Conservation (phyloP, 1,140 invertebrate genomes). For the Epicauta chinensis region DNA sequence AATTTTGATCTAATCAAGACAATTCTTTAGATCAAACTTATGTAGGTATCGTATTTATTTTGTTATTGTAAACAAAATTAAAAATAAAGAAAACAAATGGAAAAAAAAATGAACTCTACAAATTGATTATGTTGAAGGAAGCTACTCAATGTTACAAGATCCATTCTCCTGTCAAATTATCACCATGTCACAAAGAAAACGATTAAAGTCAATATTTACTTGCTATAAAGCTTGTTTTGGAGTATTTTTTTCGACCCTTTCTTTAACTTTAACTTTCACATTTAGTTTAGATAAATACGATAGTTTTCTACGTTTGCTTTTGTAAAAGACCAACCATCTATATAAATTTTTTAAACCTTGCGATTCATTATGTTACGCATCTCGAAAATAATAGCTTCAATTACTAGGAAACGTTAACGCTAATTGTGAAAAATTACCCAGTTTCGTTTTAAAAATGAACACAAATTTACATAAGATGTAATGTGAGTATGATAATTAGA, state of each 20-base stretch:
- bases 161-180: conserved; percentile 17
- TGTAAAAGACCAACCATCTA: conserved; percentile 5
- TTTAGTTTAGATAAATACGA: conserved; percentile 14
- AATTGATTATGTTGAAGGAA: conserved; percentile 14
- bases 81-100: too few relatives aligned
- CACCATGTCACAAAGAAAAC: conserved; percentile 15
- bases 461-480: too few relatives aligned
- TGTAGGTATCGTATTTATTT: too few relatives aligned
- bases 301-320: conserved; percentile 4
- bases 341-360: conserved; percentile 6
- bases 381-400: too few relatives aligned
- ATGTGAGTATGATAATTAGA: too few relatives aligned
- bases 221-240: conserved; percentile 9
- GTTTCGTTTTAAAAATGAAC: too few relatives aligned
- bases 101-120: conserved; percentile 4
- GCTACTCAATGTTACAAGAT: conserved; percentile 18
- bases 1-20: too few relatives aligned
- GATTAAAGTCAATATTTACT: conserved; percentile 17
- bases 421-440: too few relatives aligned
- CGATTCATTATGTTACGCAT: neutral
- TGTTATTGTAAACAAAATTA: too few relatives aligned
- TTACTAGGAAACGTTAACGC: too few relatives aligned
- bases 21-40: too few relatives aligned
- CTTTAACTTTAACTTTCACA: conserved; percentile 12
- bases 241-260: conserved; percentile 10